These are phyloP conservation scores for Tillus elongatus DNA, from an alignment of 2,888 invertebrate species.

Conservation along the genomic window DNA sequence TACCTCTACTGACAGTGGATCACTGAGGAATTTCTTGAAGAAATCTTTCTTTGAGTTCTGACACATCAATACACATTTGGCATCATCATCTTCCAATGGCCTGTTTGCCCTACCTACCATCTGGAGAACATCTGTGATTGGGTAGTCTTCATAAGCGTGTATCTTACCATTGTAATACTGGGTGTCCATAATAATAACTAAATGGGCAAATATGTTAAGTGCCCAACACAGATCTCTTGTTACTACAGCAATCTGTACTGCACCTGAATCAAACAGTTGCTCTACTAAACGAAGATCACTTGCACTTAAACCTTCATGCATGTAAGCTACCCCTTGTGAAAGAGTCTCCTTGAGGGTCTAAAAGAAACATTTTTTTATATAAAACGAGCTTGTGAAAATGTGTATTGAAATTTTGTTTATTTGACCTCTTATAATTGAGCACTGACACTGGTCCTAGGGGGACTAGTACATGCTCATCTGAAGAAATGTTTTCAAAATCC, in stretches of 20 bases:
- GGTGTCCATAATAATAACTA: slow-evolving; percentile 96
- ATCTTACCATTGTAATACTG: slow-evolving; percentile 78
- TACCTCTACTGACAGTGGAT: slow-evolving; percentile 89
- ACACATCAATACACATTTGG: slow-evolving; percentile 93
- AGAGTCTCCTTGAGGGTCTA: slow-evolving; percentile 84
- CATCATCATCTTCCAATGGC: slow-evolving; percentile 83
- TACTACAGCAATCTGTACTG: slow-evolving; percentile 86
- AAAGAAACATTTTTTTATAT: no score
- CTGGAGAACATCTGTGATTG: slow-evolving; percentile 92
- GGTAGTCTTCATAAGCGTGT: slow-evolving; percentile 94
- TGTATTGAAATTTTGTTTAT: no score
- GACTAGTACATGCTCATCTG: no score
- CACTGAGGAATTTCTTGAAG: slow-evolving; percentile 95
- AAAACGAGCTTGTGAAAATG: not conserved
- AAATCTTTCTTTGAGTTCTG: slow-evolving; percentile 97
- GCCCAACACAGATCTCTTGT: slow-evolving; percentile 91
- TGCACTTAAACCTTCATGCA: slow-evolving; percentile 86
- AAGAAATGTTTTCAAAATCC: no score
- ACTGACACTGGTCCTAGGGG: no score
- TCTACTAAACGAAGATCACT: slow-evolving; percentile 86
- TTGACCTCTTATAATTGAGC: no score
- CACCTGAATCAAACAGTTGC: slow-evolving; percentile 86
- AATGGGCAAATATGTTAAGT: slow-evolving; percentile 78
- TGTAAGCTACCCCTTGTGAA: slow-evolving; percentile 90
- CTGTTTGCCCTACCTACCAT: slow-evolving; percentile 97